Evolutionary conservation across 2,888 invertebrate species (phyloP).

Genomic region (Oscheius sp.): DNA sequence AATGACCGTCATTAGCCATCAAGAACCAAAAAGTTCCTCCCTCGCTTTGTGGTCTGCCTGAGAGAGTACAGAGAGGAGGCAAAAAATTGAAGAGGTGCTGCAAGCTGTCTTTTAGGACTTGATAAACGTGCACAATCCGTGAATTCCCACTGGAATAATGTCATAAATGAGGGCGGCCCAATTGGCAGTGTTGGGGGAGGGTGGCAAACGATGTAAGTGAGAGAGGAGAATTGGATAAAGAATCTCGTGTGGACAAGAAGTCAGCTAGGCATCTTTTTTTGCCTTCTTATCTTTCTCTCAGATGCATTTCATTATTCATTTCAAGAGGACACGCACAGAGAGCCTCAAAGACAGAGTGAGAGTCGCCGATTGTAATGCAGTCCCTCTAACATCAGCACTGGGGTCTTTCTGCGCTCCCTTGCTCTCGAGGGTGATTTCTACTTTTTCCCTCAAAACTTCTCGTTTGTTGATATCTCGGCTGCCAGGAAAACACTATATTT

Average conservation of each 20-base stretch:
- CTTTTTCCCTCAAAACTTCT: not conserved
- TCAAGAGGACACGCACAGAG: conserved; percentile 25
- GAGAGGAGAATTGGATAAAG: conserved; percentile 21
- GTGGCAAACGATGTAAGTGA: conserved; percentile 17
- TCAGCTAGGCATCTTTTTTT: not conserved
- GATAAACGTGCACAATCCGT: conserved; percentile 30
- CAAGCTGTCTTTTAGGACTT: conserved; percentile 27
- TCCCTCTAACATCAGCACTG: conserved; percentile 11
- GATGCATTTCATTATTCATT: conserved; percentile 29
- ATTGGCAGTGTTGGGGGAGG: conserved; percentile 7
- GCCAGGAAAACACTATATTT: not conserved
- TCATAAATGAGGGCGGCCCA: conserved; percentile 30
- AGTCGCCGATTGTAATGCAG: conserved; percentile 32
- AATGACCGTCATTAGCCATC: not conserved
- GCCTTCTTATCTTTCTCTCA: not conserved
- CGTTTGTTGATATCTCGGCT: conserved; percentile 2
- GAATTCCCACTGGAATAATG: conserved; percentile 31
- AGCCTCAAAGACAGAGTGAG: not conserved
- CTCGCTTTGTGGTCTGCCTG: not conserved
- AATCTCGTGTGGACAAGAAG: not conserved
- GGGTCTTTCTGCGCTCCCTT: conserved; percentile 3
- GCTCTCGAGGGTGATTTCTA: not conserved
- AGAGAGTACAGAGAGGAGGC: not conserved
- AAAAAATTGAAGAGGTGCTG: conserved; percentile 18
- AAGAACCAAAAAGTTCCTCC: not conserved